A percentile compares a stretch with the other conserved stretches of the same genome.
phyloP scores from a whole-genome alignment of 2,888 invertebrate species.

The Parasteatoda lunata region DNA sequence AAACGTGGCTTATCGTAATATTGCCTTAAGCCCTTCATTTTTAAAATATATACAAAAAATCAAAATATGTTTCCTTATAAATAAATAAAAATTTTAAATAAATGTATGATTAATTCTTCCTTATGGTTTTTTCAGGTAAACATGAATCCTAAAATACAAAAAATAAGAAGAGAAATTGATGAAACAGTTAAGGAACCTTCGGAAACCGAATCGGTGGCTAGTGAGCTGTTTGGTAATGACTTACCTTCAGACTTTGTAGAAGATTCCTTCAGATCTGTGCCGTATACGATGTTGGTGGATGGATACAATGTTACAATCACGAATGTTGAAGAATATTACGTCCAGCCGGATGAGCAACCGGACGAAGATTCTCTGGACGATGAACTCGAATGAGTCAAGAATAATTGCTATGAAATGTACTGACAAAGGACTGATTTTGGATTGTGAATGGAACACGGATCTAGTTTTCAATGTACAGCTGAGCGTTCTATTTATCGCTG shows the following conservation, averaged over 20 bases:
- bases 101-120: no score
- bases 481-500: background rate
- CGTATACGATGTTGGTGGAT: constrained; percentile 52
- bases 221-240: constrained; percentile 17
- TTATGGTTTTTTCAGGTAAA: constrained; percentile 31
- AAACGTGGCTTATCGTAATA: no score
- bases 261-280: constrained; percentile 26
- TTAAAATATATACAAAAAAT: no score
- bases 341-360: constrained; percentile 36
- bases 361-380: constrained; percentile 27
- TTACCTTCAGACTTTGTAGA: constrained; percentile 11
- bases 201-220: background rate
- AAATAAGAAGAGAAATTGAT: constrained; percentile 18
- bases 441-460: constrained; percentile 9
- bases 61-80: no score
- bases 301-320: constrained; percentile 61
- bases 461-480: background rate
- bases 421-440: background rate
- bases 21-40: no score
- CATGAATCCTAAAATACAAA: constrained; percentile 31
- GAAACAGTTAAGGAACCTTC: background rate
- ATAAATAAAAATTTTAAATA: no score
- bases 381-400: constrained; percentile 23
- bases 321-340: constrained; percentile 49
- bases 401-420: background rate